These are phyloP conservation scores for Blennius ocellaris DNA, from an alignment of 2,113 vertebrate genomes.

Conservation along the genomic window DNA sequence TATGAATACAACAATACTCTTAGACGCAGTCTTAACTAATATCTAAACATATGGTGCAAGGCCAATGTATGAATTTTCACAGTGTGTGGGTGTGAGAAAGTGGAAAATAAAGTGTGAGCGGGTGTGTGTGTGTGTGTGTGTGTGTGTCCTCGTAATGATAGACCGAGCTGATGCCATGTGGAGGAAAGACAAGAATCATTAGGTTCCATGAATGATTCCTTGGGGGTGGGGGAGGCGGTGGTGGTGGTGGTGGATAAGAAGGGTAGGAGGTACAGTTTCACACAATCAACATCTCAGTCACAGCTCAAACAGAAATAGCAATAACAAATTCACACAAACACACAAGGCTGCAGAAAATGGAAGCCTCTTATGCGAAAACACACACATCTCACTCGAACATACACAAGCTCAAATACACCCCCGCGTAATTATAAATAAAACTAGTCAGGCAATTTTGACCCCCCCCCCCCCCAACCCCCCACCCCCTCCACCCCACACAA, in stretches of 20 bases:
- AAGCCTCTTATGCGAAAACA: conserved; percentile 7
- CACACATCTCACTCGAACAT: conserved; percentile 35
- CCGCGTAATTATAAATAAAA: conserved; percentile 63
- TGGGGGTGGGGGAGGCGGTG: conserved; percentile 8
- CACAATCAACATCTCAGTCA: conserved; percentile 65
- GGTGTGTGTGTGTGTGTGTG: conserved; percentile 1
- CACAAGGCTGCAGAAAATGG: conserved; percentile 40
- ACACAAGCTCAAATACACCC: conserved; percentile 37
- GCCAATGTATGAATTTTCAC: conserved; percentile 52
- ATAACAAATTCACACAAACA: conserved; percentile 45
- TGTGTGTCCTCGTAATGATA: conserved; percentile 60
- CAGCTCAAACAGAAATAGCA: conserved; percentile 56
- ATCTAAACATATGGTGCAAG: conserved; percentile 70
- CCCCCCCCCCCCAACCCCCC: conserved; percentile 14
- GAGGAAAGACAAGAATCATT: conserved; percentile 75
- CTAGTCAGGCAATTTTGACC: conserved; percentile 52
- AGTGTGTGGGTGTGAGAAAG: conserved; percentile 34
- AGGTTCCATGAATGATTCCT: conserved; percentile 65
- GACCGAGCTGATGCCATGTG: conserved; percentile 69
- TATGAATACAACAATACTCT: conserved; percentile 75
- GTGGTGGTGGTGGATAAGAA: conserved; percentile 13
- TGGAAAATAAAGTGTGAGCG: neutral
- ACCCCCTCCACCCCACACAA: conserved; percentile 1
- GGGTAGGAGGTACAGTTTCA: conserved; percentile 52
- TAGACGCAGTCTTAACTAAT: conserved; percentile 91